Evolutionary conservation across 2,797 vertebrate genomes (phyloP).

Genomic region (Chromis chromis): DNA sequence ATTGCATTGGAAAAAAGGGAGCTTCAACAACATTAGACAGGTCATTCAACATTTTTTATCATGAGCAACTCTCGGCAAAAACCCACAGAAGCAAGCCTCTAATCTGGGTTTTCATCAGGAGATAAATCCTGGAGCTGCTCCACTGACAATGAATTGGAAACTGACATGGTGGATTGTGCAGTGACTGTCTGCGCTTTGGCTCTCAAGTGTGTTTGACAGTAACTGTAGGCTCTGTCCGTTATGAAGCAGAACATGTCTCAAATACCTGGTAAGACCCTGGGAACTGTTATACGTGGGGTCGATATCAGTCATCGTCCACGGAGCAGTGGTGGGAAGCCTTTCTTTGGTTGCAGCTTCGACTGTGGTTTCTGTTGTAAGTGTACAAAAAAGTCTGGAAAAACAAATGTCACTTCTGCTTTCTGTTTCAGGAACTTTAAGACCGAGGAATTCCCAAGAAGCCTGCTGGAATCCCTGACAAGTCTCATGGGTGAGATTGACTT

Average conservation of each 20-base stretch:
- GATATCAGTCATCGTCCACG: slow-evolving; percentile 37
- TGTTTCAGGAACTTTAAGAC: slow-evolving; percentile 30
- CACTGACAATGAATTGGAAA: slow-evolving; percentile 64
- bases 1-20: slow-evolving; percentile 26
- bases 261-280: slow-evolving; percentile 40
- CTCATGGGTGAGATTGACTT: slow-evolving; percentile 37
- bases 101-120: slow-evolving; percentile 69
- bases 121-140: slow-evolving; percentile 69
- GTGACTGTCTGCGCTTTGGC: slow-evolving; percentile 47
- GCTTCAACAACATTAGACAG: slow-evolving; percentile 32
- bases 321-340: not conserved
- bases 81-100: slow-evolving; percentile 56
- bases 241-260: slow-evolving; percentile 51
- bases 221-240: slow-evolving; percentile 35
- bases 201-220: slow-evolving; percentile 51
- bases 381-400: slow-evolving; percentile 25
- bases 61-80: slow-evolving; percentile 42
- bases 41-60: slow-evolving; percentile 49
- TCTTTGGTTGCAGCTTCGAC: slow-evolving; percentile 41
- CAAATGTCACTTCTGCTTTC: slow-evolving; percentile 32
- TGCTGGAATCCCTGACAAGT: slow-evolving; percentile 24
- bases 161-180: slow-evolving; percentile 63
- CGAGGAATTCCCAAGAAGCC: slow-evolving; percentile 18
- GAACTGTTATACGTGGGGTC: slow-evolving; percentile 22
- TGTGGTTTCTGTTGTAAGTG: slow-evolving; percentile 13